These are phyloP conservation scores for Ictalurus punctatus DNA, from an alignment of 2,113 vertebrate species.

Conservation along the genomic window DNA sequence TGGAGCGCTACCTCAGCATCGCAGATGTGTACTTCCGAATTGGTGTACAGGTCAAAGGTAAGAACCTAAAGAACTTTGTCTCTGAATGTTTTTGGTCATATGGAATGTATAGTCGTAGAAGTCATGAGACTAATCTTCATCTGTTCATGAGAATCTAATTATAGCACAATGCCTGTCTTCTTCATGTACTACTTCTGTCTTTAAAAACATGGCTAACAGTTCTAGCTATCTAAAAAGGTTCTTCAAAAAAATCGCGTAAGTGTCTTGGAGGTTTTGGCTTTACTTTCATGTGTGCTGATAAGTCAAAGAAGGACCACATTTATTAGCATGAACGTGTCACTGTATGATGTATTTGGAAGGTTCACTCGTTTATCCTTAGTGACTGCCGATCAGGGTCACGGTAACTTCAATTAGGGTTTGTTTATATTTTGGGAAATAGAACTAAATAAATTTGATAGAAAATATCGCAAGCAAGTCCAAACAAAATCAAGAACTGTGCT, in stretches of 20 bases:
- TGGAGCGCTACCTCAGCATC: conserved; percentile 81
- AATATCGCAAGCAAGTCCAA: background rate
- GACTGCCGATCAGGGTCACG: background rate
- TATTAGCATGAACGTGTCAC: background rate
- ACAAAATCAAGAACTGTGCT: background rate
- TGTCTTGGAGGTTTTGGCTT: background rate
- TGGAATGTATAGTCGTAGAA: background rate
- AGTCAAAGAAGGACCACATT: background rate
- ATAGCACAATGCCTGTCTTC: background rate
- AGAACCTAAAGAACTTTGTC: conserved; percentile 54
- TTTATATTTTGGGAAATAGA: background rate
- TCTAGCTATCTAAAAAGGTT: background rate
- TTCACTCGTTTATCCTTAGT: background rate
- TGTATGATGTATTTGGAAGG: background rate
- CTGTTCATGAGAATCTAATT: background rate
- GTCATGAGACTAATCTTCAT: background rate
- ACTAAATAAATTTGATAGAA: background rate
- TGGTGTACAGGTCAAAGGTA: conserved; percentile 87
- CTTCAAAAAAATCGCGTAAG: background rate
- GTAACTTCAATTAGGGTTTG: background rate
- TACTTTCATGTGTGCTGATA: background rate
- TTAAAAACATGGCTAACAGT: background rate
- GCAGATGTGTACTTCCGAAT: conserved; percentile 86
- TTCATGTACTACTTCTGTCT: background rate
- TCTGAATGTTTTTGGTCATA: background rate